These are phyloP conservation scores for Myopa tessellatipennis DNA, from an alignment of 2,888 invertebrate species.

Conservation along the genomic window DNA sequence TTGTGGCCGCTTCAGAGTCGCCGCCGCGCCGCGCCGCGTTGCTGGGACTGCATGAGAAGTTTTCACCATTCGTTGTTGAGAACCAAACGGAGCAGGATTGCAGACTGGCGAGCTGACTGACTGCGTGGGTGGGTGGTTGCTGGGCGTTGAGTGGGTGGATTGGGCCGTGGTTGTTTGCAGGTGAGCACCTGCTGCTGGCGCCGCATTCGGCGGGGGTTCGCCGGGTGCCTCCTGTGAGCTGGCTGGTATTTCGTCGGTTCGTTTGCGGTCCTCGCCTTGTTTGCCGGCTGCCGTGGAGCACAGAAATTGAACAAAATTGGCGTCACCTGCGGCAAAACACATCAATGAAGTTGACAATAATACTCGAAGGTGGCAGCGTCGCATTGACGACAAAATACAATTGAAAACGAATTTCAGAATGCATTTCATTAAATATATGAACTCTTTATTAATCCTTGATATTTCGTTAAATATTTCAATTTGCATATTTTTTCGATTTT, in stretches of 20 bases:
- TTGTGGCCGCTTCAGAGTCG: background rate
- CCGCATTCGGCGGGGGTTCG: background rate
- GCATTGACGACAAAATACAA: too few relatives aligned
- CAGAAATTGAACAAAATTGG: background rate
- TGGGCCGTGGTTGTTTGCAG: background rate
- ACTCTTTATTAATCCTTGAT: too few relatives aligned
- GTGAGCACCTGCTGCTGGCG: background rate
- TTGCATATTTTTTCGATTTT: too few relatives aligned
- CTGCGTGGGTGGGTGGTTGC: too few relatives aligned
- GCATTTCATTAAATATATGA: too few relatives aligned
- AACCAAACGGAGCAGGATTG: background rate
- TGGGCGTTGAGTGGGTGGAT: background rate
- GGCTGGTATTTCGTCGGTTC: background rate
- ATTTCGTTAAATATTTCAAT: background rate
- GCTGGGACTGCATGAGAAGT: background rate
- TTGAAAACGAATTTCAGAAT: too few relatives aligned
- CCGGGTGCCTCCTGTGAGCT: background rate
- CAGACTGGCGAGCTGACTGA: too few relatives aligned
- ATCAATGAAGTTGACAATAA: constrained; percentile 15
- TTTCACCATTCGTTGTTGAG: background rate
- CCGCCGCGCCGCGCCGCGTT: background rate
- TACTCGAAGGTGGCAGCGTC: background rate
- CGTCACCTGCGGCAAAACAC: background rate
- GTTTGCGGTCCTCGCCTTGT: background rate
- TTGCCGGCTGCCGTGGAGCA: background rate